A percentile compares a stretch with the other conserved stretches of the same genome.
Conservation (phyloP, 2,113 vertebrate genomes). For the Heptranchias perlo region DNA sequence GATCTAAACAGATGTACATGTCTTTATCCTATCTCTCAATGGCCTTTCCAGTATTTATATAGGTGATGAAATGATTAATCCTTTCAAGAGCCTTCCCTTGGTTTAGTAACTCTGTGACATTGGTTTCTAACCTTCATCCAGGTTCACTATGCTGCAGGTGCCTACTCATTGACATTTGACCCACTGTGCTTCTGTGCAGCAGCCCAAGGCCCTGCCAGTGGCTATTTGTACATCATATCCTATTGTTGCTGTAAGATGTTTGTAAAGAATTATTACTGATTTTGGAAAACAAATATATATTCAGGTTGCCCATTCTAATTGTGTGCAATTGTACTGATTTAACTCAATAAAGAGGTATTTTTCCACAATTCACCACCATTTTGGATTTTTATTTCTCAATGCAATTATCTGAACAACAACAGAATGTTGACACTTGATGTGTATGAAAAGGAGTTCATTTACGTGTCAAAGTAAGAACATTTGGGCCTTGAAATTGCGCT, state of each 20-base stretch:
- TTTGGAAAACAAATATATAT: conserved; percentile 54
- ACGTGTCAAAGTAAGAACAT: background rate
- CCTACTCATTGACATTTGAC: background rate
- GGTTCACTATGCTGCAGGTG: background rate
- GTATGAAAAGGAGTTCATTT: background rate
- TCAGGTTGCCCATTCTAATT: conserved; percentile 56
- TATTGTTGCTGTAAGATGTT: conserved; percentile 49
- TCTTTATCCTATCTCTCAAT: background rate
- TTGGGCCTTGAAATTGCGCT: background rate
- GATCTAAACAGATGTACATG: background rate
- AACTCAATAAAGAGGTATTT: conserved; percentile 62
- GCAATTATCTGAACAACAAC: background rate
- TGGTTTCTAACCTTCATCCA: background rate
- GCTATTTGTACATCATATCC: conserved; percentile 5
- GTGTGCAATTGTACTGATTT: conserved; percentile 58
- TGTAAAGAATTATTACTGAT: conserved; percentile 59
- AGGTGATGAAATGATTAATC: background rate
- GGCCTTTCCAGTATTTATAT: conserved; percentile 6
- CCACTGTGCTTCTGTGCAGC: conserved; percentile 2
- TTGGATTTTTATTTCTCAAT: background rate
- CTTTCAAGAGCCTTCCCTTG: background rate
- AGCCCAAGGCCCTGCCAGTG: background rate
- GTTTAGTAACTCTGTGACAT: background rate
- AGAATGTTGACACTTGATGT: background rate
- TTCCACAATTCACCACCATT: conserved; percentile 50